Percentiles rank a stretch among this genome's conserved stretches.
Conservation (phyloP, 2,888 invertebrate species). For the Itoplectis maculator region DNA sequence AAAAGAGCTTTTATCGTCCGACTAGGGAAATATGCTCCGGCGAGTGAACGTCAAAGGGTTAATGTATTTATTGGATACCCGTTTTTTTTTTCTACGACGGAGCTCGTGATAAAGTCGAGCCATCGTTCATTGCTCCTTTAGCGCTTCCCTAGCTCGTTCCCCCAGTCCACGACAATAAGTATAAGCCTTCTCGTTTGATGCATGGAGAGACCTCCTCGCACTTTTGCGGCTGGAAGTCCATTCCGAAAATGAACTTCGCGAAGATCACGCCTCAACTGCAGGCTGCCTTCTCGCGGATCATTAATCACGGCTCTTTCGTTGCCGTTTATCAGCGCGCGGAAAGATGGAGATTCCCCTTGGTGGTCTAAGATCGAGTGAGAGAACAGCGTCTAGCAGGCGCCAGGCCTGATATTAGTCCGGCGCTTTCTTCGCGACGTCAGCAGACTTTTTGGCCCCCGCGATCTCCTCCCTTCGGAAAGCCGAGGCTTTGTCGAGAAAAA, state of each 20-base stretch:
- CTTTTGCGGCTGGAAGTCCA: constrained; percentile 43
- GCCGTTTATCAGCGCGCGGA: constrained; percentile 69
- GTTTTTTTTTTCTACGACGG: too few relatives aligned
- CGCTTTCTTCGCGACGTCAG: constrained; percentile 46
- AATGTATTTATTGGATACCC: constrained; percentile 10
- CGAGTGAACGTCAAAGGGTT: constrained; percentile 26
- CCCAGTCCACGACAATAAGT: constrained; percentile 25
- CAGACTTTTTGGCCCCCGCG: constrained; percentile 13
- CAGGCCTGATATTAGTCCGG: constrained; percentile 50
- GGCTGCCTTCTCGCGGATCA: constrained; percentile 36
- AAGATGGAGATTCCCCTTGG: constrained; percentile 60
- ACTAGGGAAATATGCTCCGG: constrained; percentile 11
- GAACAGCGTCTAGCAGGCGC: constrained; percentile 15
- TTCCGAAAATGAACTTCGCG: constrained; percentile 38
- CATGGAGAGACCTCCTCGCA: constrained; percentile 39
- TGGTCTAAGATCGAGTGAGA: constrained; percentile 17
- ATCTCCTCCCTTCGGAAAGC: constrained; percentile 12
- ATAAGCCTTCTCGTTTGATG: constrained; percentile 38
- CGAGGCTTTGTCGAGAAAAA: constrained; percentile 31
- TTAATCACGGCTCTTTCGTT: constrained; percentile 71
- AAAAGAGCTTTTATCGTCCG: background rate
- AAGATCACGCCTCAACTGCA: constrained; percentile 37
- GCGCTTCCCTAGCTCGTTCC: background rate
- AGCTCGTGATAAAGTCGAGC: constrained; percentile 13
- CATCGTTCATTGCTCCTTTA: constrained; percentile 30